phyloP scores from a whole-genome alignment of 2,113 vertebrate species.

The Neotoma lepida region DNA sequence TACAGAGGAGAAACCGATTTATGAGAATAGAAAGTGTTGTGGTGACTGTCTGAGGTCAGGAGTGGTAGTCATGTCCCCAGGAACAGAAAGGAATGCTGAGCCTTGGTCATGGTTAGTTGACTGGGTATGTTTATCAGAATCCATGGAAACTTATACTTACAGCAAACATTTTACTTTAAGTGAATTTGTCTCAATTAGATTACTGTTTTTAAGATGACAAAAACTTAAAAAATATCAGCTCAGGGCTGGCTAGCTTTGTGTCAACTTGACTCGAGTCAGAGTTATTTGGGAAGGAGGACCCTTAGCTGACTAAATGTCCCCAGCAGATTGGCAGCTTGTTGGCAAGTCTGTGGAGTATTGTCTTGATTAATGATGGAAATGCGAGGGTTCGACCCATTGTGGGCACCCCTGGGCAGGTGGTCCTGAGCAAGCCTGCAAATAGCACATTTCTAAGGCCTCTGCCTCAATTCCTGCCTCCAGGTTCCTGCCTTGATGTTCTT shows the following conservation, averaged over 20 bases:
- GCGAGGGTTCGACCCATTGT: too few species aligned
- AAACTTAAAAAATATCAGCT: not conserved
- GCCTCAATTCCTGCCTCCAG: not conserved
- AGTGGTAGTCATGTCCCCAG: not conserved
- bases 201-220: not conserved
- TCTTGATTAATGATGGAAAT: not conserved
- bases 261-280: not conserved
- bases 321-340: not conserved
- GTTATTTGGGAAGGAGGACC: not conserved
- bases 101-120: not conserved
- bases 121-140: not conserved
- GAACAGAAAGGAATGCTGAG: not conserved
- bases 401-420: not conserved
- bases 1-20: not conserved
- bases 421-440: not conserved
- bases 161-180: not conserved
- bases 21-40: not conserved
- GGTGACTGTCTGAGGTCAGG: not conserved
- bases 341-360: not conserved
- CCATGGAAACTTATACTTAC: not conserved
- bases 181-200: not conserved
- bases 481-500: not conserved
- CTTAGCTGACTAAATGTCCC: not conserved
- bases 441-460: not conserved
- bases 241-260: not conserved